phyloP scores from a whole-genome alignment of 1,140 invertebrate species.

The Pissodes strobi region DNA sequence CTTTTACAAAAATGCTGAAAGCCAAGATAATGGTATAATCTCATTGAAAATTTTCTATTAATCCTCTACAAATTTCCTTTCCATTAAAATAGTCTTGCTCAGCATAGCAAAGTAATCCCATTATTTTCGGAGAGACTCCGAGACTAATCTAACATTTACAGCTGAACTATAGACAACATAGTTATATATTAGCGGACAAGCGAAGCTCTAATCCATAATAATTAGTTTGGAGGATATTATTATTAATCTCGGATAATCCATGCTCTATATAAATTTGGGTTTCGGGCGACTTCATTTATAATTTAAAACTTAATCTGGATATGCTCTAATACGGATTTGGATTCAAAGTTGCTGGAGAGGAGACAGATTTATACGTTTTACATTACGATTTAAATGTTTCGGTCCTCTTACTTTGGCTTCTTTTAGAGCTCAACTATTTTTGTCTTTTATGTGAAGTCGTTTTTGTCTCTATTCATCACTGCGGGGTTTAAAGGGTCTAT shows the following conservation, averaged over 20 bases:
- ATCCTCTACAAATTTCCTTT: too few species aligned
- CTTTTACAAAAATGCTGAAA: too few species aligned
- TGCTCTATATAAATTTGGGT: constrained; percentile 28
- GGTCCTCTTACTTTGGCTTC: too few species aligned
- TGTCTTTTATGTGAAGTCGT: too few species aligned
- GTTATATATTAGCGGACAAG: constrained; percentile 6
- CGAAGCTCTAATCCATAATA: constrained; percentile 21
- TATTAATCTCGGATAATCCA: constrained; percentile 29
- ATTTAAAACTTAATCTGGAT: constrained; percentile 34
- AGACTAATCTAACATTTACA: neutral
- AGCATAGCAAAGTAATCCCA: too few species aligned
- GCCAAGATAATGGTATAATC: too few species aligned
- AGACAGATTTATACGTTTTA: neutral
- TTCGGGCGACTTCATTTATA: constrained; percentile 28
- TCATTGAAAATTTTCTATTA: too few species aligned
- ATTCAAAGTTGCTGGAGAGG: neutral
- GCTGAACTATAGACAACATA: neutral
- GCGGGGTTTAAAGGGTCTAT: too few species aligned
- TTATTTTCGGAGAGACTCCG: neutral
- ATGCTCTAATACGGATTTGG: constrained; percentile 12
- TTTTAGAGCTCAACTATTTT: too few species aligned
- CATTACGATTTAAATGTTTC: constrained; percentile 15
- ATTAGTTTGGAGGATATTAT: constrained; percentile 30
- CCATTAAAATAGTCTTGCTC: too few species aligned
- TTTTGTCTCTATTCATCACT: too few species aligned